Percentiles rank a stretch among this genome's conserved stretches.
Evolutionary conservation across 2,113 vertebrate species (phyloP).

Genomic region (Oreotragus oreotragus): DNA sequence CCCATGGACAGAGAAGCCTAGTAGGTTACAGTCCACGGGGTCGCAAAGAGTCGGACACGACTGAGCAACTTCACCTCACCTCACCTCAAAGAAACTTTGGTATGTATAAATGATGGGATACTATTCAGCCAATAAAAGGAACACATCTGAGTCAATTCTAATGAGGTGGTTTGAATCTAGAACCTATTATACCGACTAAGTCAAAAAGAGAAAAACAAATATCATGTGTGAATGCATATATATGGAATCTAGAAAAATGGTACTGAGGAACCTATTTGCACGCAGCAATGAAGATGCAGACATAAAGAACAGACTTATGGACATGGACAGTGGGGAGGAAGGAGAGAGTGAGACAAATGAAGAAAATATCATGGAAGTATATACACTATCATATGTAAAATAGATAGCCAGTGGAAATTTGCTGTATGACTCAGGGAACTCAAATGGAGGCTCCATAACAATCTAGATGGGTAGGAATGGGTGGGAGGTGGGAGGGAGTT

Average conservation of each 20-base stretch:
- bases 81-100: background rate
- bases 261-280: background rate
- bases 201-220: background rate
- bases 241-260: background rate
- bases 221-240: background rate
- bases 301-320: background rate
- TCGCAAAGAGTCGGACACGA: too few relatives aligned
- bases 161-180: background rate
- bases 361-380: background rate
- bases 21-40: too few relatives aligned
- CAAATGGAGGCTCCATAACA: background rate
- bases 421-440: background rate
- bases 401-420: background rate
- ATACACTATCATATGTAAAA: background rate
- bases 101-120: background rate
- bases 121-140: background rate
- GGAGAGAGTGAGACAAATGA: background rate
- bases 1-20: too few relatives aligned
- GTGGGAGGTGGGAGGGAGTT: background rate
- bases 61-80: too few relatives aligned
- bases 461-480: background rate
- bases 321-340: background rate
- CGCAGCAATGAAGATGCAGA: background rate
- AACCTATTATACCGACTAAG: background rate
- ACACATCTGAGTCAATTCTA: background rate